Evolutionary conservation across 2,113 vertebrate genomes (phyloP).

Genomic region (Proteles cristata): DNA sequence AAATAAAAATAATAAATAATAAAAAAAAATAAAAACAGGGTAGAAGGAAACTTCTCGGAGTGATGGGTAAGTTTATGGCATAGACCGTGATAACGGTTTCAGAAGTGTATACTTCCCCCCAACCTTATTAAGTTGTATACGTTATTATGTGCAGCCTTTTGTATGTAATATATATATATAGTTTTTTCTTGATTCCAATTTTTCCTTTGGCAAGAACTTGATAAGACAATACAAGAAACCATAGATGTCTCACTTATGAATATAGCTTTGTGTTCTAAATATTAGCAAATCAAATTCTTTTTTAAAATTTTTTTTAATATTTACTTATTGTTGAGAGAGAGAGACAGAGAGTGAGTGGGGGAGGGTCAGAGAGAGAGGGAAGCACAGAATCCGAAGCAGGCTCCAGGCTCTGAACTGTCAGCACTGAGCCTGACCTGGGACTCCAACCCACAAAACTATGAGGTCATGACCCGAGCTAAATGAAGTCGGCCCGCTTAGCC

Average conservation of each 20-base stretch:
- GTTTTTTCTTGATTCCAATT: background rate
- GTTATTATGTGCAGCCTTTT: background rate
- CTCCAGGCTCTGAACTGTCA: too few relatives aligned
- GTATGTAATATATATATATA: background rate
- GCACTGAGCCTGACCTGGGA: too few relatives aligned
- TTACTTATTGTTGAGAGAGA: too few relatives aligned
- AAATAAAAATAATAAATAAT: background rate
- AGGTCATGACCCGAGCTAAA: too few relatives aligned
- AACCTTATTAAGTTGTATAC: background rate
- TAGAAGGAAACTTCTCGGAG: background rate
- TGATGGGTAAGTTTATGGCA: background rate
- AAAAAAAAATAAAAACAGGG: background rate
- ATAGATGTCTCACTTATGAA: background rate
- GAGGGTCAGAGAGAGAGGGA: too few relatives aligned
- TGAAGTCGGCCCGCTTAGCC: too few relatives aligned
- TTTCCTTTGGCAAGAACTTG: background rate
- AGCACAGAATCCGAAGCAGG: too few relatives aligned
- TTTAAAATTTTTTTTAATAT: too few relatives aligned
- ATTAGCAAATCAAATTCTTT: background rate
- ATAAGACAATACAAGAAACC: background rate
- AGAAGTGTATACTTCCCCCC: background rate
- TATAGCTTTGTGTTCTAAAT: background rate
- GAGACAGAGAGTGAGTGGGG: too few relatives aligned
- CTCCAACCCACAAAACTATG: too few relatives aligned
- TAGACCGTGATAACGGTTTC: background rate